Base-by-base conservation (phyloP, 2,113 vertebrate species). In the Actenoides lindsayi region DNA sequence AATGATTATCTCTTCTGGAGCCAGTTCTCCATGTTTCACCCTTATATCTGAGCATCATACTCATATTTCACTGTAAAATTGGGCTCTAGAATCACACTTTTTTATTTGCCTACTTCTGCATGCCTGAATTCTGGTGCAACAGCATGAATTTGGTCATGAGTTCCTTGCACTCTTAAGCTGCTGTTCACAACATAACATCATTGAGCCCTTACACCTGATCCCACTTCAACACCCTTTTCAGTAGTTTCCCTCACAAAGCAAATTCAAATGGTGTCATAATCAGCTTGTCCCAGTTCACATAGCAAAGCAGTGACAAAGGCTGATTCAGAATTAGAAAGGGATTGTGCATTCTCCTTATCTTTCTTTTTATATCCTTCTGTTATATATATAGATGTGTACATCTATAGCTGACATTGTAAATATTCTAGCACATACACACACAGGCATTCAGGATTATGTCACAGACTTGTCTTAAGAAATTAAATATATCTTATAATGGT, bases 321-420 rank as follows among this genome's bases (percentile, higher is more conserved):
- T 11, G 13, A 78, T 82, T 86, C 60, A 83, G 88, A 94, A 94
- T 83, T 96, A 94, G 79, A 90, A 85, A 60, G 59, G 71, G 68
- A 94, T 91, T 95, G 41, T 83, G 46, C 67, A 75, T 77, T 65
- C 37, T 83, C 73, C 79, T 94, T 88, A 70, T 64, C 68, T 92
- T 92, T 93, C 85, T 78, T 90, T 94, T 95, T 83, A 60, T 94
- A 83, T 74, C 73, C 6, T 75, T 57, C 65, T 76, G 46, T 78
- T 95, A 46, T 46, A 92, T 68, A 59, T 90, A 95, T 95, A 96
- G 79, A 78, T 27, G 25, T 51, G 18, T 75, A n/a, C 48, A 25
- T 90, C n/a, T 85, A 39, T 57, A 81, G 51, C 56, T 89, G 73
- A 51, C 39, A 39, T 60, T 39, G 62, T 90, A 93, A 86, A 94